Percentiles rank a stretch among this genome's conserved stretches.
Conservation (phyloP, 2,113 vertebrate genomes). For the Hippocampus guttulatus region DNA sequence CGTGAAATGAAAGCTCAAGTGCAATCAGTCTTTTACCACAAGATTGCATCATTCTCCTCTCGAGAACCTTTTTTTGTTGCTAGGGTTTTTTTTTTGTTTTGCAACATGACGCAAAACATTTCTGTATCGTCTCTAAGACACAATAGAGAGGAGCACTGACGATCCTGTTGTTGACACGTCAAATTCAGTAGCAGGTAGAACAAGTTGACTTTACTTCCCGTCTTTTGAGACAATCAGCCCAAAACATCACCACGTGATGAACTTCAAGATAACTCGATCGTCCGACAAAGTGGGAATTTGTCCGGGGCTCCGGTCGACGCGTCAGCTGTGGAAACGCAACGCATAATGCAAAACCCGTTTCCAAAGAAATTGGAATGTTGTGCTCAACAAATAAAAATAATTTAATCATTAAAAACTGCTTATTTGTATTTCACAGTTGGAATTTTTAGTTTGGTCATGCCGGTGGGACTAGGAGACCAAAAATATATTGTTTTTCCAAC, state of each 20-base stretch:
- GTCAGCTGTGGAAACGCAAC: neutral
- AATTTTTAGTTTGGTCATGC: neutral
- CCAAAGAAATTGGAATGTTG: neutral
- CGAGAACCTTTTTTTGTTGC: neutral
- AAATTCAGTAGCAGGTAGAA: neutral
- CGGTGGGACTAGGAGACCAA: neutral
- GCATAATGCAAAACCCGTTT: neutral
- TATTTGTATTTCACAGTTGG: neutral
- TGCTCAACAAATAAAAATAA: too few relatives aligned
- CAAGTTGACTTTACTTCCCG: neutral
- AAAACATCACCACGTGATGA: neutral
- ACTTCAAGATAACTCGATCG: neutral
- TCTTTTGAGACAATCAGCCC: neutral
- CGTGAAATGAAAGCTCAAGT: neutral
- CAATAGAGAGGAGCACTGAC: neutral
- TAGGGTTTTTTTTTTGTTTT: neutral
- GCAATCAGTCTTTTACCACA: neutral
- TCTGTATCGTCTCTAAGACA: neutral
- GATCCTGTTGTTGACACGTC: neutral
- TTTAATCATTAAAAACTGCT: too few relatives aligned
- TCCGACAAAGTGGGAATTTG: neutral
- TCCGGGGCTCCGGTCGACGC: neutral
- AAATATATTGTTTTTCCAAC: too few relatives aligned
- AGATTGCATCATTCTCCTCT: neutral
- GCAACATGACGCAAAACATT: neutral